These are phyloP conservation scores for Oegoconia quadripuncta DNA, from an alignment of 2,888 invertebrate genomes.

Conservation along the genomic window DNA sequence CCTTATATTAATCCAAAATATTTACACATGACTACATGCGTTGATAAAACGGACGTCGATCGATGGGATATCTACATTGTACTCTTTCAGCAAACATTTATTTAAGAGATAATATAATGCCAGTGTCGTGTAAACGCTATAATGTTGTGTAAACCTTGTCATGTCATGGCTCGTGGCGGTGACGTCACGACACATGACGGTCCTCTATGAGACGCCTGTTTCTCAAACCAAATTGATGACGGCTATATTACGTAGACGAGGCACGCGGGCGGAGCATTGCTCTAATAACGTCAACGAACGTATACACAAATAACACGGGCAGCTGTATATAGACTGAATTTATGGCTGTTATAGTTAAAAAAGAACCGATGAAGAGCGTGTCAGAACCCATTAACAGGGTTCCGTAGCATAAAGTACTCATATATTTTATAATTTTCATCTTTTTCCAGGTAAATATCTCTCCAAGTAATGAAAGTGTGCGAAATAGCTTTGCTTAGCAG, in stretches of 20 bases:
- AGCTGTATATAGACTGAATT: too few species aligned
- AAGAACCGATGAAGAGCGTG: too few species aligned
- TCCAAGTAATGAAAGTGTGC: too few species aligned
- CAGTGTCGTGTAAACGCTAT: conserved; percentile 11
- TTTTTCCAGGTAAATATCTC: too few species aligned
- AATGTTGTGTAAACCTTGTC: conserved; percentile 5
- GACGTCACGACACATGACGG: conserved; percentile 6
- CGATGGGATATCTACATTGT: neutral
- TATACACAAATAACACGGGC: too few species aligned
- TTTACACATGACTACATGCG: too few species aligned
- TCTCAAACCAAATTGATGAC: conserved; percentile 5
- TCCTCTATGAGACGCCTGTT: conserved; percentile 4
- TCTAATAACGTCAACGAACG: conserved; percentile 7
- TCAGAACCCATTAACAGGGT: too few species aligned
- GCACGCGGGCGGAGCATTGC: conserved; percentile 9
- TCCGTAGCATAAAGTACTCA: too few species aligned
- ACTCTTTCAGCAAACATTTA: neutral
- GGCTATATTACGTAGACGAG: neutral
- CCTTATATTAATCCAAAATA: too few species aligned
- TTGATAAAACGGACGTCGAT: neutral
- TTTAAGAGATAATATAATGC: conserved; percentile 5
- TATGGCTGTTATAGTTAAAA: too few species aligned
- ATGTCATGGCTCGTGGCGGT: neutral
- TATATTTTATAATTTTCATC: too few species aligned
- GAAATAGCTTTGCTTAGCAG: too few species aligned